Base-by-base conservation (phyloP, 2,797 vertebrate genomes). In the Lutjanus argentimaculatus region DNA sequence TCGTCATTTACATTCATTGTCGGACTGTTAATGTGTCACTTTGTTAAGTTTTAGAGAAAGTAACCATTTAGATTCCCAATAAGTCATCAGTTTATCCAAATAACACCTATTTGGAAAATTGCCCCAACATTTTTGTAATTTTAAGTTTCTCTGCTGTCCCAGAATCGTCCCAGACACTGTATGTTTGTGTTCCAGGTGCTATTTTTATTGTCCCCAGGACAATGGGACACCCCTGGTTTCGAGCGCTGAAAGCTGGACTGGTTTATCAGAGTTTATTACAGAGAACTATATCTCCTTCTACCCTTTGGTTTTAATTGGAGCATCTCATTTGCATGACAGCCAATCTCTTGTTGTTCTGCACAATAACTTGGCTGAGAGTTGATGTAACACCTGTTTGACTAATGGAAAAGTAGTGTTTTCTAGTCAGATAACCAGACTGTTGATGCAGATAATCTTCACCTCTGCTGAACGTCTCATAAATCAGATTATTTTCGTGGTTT, bases 381-480 rank as follows among this genome's bases (percentile, higher is more conserved):
- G n/a, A 36, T 53, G 56, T 57, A 55, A 57, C 43, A 75, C 53
- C 61, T 53, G 52, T 76, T 65, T 58, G 30, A 75, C 68, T 77
- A 21, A 77, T 74, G 13, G 40, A 55, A 46, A 40, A 17, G 17
- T 22, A 57, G 49, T 40, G 55, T 77, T 61, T 70, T 40, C 22
- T 46, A 6, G 22, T 51, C 66, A 58, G 45, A 53, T 73, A 43
- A 48, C 14, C 21, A 49, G 19, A 51, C 25, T 72, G 49, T 22
- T 2, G 2, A 7, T 79, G 15, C 43, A 81, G 40, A 79, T 63
- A 11, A 79, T 72, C 59, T 57, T 49, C 25, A 67, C 40, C 71
- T 65, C 62, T 21, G 19, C 51, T 79, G 30, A 40, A 71, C 72
- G 51, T 64, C 63, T 77, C 43, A 45, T 63, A 8, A 36, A 73